Evolutionary conservation across 1,140 invertebrate genomes (phyloP).

Genomic region (Triops longicaudatus): DNA sequence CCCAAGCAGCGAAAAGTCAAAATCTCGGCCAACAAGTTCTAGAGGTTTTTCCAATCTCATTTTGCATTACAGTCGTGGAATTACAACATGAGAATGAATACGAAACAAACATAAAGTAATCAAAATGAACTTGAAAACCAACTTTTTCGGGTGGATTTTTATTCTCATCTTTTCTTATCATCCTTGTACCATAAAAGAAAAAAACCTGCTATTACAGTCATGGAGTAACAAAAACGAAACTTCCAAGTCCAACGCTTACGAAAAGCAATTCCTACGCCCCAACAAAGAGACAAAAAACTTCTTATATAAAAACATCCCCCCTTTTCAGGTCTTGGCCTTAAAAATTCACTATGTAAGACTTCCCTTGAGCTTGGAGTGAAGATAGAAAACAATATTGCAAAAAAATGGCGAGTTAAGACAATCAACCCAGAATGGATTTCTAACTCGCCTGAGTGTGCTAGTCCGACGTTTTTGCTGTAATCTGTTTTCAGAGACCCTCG

Average conservation of each 20-base stretch:
- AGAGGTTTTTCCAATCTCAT: no score
- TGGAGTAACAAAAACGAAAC: not conserved
- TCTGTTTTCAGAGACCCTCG: not conserved
- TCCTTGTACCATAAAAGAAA: not conserved
- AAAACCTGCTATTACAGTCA: not conserved
- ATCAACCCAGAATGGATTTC: slow-evolving; percentile 6
- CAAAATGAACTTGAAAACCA: not conserved
- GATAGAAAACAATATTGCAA: not conserved
- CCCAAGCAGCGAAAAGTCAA: not conserved
- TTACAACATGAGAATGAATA: not conserved
- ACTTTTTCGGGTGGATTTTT: not conserved
- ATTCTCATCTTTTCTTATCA: not conserved
- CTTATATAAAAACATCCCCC: not conserved
- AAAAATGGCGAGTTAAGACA: not conserved
- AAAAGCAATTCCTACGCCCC: slow-evolving; percentile 6
- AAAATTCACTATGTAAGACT: not conserved
- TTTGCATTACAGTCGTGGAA: no score
- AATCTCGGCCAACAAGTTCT: no score
- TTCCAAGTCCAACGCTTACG: not conserved
- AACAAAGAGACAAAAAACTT: not conserved
- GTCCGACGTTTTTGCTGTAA: slow-evolving; percentile 3
- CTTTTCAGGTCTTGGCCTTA: not conserved
- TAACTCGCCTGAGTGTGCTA: not conserved
- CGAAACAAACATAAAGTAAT: not conserved
- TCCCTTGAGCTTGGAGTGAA: not conserved